Evolutionary conservation across 1,140 invertebrate species (phyloP), one percentile per base, ranked within the genome.

Genomic region (Mya arenaria): DNA sequence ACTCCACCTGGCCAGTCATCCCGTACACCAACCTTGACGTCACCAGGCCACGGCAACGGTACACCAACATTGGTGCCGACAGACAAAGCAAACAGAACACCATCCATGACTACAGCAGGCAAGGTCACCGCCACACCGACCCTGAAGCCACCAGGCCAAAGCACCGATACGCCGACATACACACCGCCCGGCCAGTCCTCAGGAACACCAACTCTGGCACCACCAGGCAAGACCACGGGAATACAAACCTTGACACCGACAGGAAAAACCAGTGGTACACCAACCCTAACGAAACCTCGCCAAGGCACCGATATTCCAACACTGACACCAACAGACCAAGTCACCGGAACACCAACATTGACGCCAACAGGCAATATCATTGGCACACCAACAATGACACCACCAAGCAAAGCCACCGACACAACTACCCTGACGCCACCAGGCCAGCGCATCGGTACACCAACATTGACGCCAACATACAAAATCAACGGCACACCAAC

Each of bases 231-330:
- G 19, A 36, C 73, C 23, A 63, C 66, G 0, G 23, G 34, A 41
- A 62, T 66, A 58, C 77, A 65, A 60, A 48, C 71, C 25, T 39
- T 30, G 30, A 17, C 44, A 79, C 55, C 74, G 48, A 39, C 39
- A 5, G n/a, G 37, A 1, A 23, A 37, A 4, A 17, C 80, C 60
- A 48, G 65, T 19, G 13, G 37, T 13, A 19, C 60, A 55, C 82
- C 84, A 69, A 60, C 77, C 28, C 34, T 77, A 23, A 23, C 23
- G 62, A 71, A 69, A 36, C 80, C 80, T 28, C 62, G 68, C 30
- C 8, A 66, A 17, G 25, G 17, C 28, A 63, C 82, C 28, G 77
- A 63, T 13, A 19, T 30, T 15, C 68, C 74, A 25, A 78, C 83
- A 55, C 65, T 72, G 23, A 23, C 66, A 17, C 25, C 48, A 19